Base-by-base conservation (phyloP, 2,797 vertebrate genomes). In the Hydrolagus colliei region DNA sequence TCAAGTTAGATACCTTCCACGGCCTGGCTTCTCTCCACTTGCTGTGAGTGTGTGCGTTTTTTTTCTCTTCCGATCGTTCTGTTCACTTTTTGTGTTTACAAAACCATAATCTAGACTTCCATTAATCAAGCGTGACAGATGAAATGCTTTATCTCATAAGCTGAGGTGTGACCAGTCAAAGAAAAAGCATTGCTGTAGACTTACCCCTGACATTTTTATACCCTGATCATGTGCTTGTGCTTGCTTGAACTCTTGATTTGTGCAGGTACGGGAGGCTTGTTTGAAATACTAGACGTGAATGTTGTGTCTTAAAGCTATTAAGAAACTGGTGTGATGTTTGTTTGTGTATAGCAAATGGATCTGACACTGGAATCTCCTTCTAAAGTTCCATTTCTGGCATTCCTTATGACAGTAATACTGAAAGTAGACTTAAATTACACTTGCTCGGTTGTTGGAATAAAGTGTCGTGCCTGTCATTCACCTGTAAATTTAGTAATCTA, bases 1-100 rank as follows among this genome's bases (percentile, higher is more conserved):
- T 99, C 80, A 91, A 93, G 77, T 93, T 94, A 87, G 93, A 95
- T 86, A 96, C 96, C 75, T 97, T 99, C 87, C 95, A 95, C 87
- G 95, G 95, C 88, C 93, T 99, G n/a, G 91, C 92, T 16, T 93
- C 94, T 87, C 93, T 99, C 68, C 95, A 94, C 89, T 89, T 97
- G 86, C 93, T 99, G 97, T 99, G 92, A 98, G 96, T 96, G 88
- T 75, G 0, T 73, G 0, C 72, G 0, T 85, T 86, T 41, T 88
- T 14, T 20, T 1, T 32, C 35, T 18, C n/a, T 13, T 27, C 32
- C 2, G 61, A 11, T 77, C 61, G 4, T 6, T 71, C 10, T 2
- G 27, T 71, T 71, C 4, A n/a, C 41, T 67, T 71, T 82, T 22
- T 16, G 0, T 27, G 27, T 27, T 52, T 52, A 52, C 6, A 18